Conservation (phyloP, 2,888 invertebrate species). For the Digitonthophagus gazella region DNA sequence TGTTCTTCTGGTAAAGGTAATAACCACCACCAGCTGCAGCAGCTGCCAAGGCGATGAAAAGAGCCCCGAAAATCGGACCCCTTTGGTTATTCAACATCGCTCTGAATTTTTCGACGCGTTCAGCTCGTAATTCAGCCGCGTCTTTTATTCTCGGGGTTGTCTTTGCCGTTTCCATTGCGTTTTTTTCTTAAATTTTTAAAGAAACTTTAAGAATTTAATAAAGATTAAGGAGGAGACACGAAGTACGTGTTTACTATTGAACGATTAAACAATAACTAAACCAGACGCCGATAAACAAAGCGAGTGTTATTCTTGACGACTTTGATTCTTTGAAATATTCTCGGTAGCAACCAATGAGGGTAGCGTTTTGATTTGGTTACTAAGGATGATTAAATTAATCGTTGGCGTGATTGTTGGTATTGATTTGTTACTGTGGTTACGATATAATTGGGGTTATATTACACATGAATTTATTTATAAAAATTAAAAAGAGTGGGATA, state of each 20-base stretch:
- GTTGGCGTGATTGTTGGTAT: too few species aligned
- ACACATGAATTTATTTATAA: too few species aligned
- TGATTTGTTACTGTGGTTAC: too few species aligned
- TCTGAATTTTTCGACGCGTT: slow-evolving; percentile 5
- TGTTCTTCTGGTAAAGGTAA: slow-evolving; percentile 11
- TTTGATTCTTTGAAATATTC: neutral
- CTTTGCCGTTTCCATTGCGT: slow-evolving; percentile 13
- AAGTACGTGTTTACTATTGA: neutral
- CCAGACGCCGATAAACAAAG: neutral
- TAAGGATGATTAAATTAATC: neutral
- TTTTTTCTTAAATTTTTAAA: neutral
- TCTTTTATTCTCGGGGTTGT: slow-evolving; percentile 10
- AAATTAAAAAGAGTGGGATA: too few species aligned
- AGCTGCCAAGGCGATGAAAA: neutral
- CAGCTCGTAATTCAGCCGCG: neutral
- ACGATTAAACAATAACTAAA: neutral
- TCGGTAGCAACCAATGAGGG: neutral
- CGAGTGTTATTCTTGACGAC: slow-evolving; percentile 12
- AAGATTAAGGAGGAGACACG: neutral
- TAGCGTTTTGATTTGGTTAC: neutral
- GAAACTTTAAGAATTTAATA: too few species aligned
- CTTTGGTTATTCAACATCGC: slow-evolving; percentile 7
- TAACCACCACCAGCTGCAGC: slow-evolving; percentile 10
- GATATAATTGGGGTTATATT: too few species aligned
- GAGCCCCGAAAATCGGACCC: slow-evolving; percentile 4